These are phyloP conservation scores for Cynocephalus volans DNA, from an alignment of 2,113 vertebrate genomes.

Conservation along the genomic window DNA sequence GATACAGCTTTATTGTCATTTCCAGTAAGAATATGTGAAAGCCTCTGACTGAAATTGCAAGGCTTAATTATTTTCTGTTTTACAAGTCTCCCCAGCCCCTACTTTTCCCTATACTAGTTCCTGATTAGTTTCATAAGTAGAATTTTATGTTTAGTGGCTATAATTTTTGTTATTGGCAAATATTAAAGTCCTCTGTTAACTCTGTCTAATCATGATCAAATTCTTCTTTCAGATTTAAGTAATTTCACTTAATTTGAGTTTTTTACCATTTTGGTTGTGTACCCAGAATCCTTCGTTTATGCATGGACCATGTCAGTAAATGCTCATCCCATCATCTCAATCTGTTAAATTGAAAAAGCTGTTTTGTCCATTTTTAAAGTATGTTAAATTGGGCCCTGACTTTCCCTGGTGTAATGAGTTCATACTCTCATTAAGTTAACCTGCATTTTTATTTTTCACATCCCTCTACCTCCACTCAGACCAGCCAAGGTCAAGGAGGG, in stretches of 20 bases:
- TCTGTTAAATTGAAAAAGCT: slow-evolving; percentile 14
- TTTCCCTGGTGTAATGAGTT: not conserved
- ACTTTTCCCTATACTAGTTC: not conserved
- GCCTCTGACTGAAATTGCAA: not conserved
- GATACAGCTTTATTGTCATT: not conserved
- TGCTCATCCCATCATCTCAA: not conserved
- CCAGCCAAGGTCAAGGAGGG: slow-evolving; percentile 87
- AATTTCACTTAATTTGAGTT: slow-evolving; percentile 34
- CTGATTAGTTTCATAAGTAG: slow-evolving; percentile 54
- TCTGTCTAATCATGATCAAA: slow-evolving; percentile 53
- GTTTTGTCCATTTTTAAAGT: not conserved
- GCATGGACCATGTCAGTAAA: not conserved
- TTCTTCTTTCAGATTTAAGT: slow-evolving; percentile 68
- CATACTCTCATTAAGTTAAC: slow-evolving; percentile 85
- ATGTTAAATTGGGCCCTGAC: not conserved
- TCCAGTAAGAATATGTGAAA: slow-evolving; percentile 55
- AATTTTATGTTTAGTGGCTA: slow-evolving; percentile 26
- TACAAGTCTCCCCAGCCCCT: not conserved
- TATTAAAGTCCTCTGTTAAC: slow-evolving; percentile 58
- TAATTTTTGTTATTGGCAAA: slow-evolving; percentile 79
- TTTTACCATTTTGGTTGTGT: not conserved
- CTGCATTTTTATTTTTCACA: slow-evolving; percentile 84
- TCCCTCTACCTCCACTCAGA: slow-evolving; percentile 86
- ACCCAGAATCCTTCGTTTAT: not conserved
- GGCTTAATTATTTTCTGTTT: slow-evolving; percentile 20